A percentile compares a stretch with the other conserved stretches of the same genome.
Evolutionary conservation across 2,797 vertebrate species (phyloP).

Genomic region (Neosilurus mollespiculum): DNA sequence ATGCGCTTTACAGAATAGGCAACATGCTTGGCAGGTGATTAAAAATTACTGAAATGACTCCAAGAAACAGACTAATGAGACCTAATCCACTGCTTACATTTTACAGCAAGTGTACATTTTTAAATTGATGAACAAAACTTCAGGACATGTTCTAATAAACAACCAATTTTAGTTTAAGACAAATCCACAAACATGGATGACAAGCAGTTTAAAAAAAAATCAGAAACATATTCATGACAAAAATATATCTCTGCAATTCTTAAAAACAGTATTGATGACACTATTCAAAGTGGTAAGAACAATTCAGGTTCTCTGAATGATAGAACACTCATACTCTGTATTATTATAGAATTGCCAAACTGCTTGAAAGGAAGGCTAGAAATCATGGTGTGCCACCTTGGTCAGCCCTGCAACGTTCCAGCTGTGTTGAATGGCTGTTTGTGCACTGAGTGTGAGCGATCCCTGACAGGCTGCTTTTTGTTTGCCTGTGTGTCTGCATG

Average conservation of each 20-base stretch:
- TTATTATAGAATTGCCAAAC: slow-evolving; percentile 39
- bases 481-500: slow-evolving; percentile 60
- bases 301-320: slow-evolving; percentile 24
- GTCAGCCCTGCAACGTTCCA: slow-evolving; percentile 58
- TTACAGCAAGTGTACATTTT: slow-evolving; percentile 29
- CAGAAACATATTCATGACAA: background rate
- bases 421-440: slow-evolving; percentile 63
- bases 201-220: background rate
- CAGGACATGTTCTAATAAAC: background rate
- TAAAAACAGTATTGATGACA: background rate
- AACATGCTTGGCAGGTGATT: slow-evolving; percentile 64
- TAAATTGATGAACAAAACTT: slow-evolving; percentile 29
- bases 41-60: slow-evolving; percentile 64
- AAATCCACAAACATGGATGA: background rate
- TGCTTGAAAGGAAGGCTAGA: slow-evolving; percentile 44
- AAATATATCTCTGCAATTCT: background rate
- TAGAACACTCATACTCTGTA: slow-evolving; percentile 24
- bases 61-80: slow-evolving; percentile 66
- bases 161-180: background rate
- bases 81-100: slow-evolving; percentile 35
- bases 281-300: slow-evolving; percentile 3
- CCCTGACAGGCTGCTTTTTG: slow-evolving; percentile 62
- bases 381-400: slow-evolving; percentile 50
- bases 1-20: slow-evolving; percentile 71
- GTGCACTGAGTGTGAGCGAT: slow-evolving; percentile 46